A percentile compares a stretch with the other conserved stretches of the same genome.
phyloP scores from a whole-genome alignment of 2,797 vertebrate genomes.

The Myoxocephalus aenaeus region DNA sequence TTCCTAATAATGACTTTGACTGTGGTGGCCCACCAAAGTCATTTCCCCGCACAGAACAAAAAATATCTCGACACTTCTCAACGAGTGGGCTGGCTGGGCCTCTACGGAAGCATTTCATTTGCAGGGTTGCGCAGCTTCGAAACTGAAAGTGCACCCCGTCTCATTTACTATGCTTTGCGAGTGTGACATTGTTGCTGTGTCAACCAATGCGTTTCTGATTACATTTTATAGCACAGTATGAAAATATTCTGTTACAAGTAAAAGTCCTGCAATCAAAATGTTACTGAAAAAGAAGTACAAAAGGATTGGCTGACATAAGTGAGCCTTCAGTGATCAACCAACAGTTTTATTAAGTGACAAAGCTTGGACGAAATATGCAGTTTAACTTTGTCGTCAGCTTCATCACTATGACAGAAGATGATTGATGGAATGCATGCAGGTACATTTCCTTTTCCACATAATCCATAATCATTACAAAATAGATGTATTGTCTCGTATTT shows the following conservation, averaged over 20 bases:
- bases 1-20: background rate
- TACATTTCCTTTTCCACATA: background rate
- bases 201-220: background rate
- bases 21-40: background rate
- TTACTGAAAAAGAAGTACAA: too few species aligned
- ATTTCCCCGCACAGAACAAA: background rate
- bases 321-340: constrained; percentile 28
- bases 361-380: background rate
- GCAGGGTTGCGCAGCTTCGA: background rate
- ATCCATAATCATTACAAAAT: constrained; percentile 25
- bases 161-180: too few species aligned
- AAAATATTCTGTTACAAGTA: too few species aligned
- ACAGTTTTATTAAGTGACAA: background rate
- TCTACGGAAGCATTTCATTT: too few species aligned
- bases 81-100: too few species aligned
- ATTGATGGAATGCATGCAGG: background rate
- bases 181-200: background rate
- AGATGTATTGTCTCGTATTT: background rate
- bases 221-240: background rate
- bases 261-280: too few species aligned
- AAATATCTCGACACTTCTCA: background rate
- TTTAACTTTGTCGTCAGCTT: background rate
- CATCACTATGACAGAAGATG: background rate
- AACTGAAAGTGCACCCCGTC: background rate
- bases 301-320: background rate